Base-by-base conservation (phyloP, 2,888 invertebrate species). In the Xiphydria camelus region DNA sequence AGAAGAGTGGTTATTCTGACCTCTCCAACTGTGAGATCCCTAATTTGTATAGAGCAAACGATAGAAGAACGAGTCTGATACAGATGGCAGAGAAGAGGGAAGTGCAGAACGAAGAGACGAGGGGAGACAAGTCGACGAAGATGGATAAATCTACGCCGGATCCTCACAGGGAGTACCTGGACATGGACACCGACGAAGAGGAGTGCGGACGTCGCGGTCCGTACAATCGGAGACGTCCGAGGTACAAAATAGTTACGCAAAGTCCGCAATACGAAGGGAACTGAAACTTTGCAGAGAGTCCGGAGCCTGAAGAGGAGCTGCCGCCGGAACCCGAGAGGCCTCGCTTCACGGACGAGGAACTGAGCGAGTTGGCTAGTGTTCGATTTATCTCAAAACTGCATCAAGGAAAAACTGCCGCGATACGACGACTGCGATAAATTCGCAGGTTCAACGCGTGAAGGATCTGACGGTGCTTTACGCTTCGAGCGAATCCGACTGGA, bases 401-500 rank as follows among this genome's bases (percentile, higher is more conserved):
- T 7, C 23, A 6, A 6, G n/a, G n/a, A 6, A 23, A 7, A 7
- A 7, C 23, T 23, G 6, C n/a, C n/a, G n/a, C n/a, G n/a, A n/a
- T n/a, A n/a, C n/a, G n/a, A n/a, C n/a, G 6, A 38, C 5, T 23
- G 29, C n/a, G 19, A 19, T 18, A 12, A 18, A 22, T 25, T 22
- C 36, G 26, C 23, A 70, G 72, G 52, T 67, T 2, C 44, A 55
- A 1, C 85, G 77, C 61, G 77, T 89, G 9, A 84, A 85, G 74
- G 79, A 79, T 22, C 83, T 89, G 68, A 87, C 88, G 0, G 83
- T 85, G 1, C 75, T 94, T 0, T 88, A 85, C 59, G 86, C 88
- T 46, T 75, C 92, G 6, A 82, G 86, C 61, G 83, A 86, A 1
- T 79, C 82, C 2, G 86, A 88, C 69, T 94, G 94, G 87, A 86